Conservation (phyloP, 2,888 invertebrate species). For the Papilio demoleus region DNA sequence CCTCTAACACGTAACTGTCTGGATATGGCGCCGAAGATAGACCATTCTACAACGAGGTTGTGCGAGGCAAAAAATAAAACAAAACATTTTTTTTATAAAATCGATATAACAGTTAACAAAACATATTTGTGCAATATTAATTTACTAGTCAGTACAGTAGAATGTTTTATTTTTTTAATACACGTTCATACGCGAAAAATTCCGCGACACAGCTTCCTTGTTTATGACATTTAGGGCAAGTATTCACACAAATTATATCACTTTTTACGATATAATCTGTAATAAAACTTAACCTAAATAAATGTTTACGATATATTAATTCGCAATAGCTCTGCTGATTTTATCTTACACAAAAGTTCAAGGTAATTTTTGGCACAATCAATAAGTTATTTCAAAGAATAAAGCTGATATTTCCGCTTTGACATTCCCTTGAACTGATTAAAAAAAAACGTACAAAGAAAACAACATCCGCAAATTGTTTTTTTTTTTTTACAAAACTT, state of each 20-base stretch:
- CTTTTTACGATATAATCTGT: conserved; percentile 26
- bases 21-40: too few species aligned
- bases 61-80: too few species aligned
- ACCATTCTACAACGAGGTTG: too few species aligned
- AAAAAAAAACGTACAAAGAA: conserved; percentile 22
- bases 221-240: conserved; percentile 30
- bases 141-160: too few species aligned
- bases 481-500: background rate
- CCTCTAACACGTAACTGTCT: too few species aligned
- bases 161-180: background rate
- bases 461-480: conserved; percentile 8
- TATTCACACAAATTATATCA: conserved; percentile 18
- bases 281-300: conserved; percentile 35
- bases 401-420: conserved; percentile 36
- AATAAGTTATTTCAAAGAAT: conserved; percentile 30
- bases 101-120: too few species aligned
- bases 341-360: conserved; percentile 37
- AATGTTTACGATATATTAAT: conserved; percentile 30
- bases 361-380: conserved; percentile 36
- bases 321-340: conserved; percentile 35
- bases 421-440: conserved; percentile 41
- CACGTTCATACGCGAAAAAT: background rate
- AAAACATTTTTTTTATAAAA: too few species aligned
- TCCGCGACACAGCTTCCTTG: conserved; percentile 22
- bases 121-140: background rate